Base-by-base conservation (phyloP, 2,113 vertebrate species). In the Zeus faber region DNA sequence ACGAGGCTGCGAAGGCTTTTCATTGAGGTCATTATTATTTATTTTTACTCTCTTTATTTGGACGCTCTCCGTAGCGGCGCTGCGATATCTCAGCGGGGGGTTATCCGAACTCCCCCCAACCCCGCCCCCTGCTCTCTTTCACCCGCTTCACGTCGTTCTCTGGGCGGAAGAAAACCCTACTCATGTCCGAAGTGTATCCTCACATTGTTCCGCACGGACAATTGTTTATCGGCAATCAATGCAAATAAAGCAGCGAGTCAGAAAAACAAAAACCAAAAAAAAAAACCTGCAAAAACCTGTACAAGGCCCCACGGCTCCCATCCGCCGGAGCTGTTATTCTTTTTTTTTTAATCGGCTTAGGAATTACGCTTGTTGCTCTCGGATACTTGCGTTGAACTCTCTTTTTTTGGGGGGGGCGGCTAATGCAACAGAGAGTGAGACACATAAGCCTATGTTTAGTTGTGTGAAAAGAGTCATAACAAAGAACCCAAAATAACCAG, bases 201-300 rank as follows among this genome's bases (percentile, higher is more conserved):
- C 67, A 44, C 79, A 84, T 85, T 87, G 85, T 87, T 80, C 77
- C 44, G 8, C 23, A 6, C 26, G 49, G 24, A 58, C 21, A 52
- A 51, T 48, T 74, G 70, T 70, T 62, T 9, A 49, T 33, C 47
- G 1, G 66, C 63, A 61, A 67, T 71, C 62, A 54, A 46, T 0
- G 49, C 67, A 69, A 83, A 79, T 80, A 82, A 71, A 65, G 75
- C 79, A 76, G 51, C 48, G 5, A n/a, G 44, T 70, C 37, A 60
- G 43, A 62, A 55, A 76, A 65, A 70, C 66, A 69, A 48, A 4
- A 2, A 65, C 58, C 54, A 70, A 26, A 26, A 26, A 14, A 49
- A 21, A 22, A 24, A 23, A 22, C 11, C 27, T 9, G 27, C 23
- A 47, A 47, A 25, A 9, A 25, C 23, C 37, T 14, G 37, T 14